phyloP scores from a whole-genome alignment of 2,797 vertebrate genomes.

The Tenualosa ilisha region DNA sequence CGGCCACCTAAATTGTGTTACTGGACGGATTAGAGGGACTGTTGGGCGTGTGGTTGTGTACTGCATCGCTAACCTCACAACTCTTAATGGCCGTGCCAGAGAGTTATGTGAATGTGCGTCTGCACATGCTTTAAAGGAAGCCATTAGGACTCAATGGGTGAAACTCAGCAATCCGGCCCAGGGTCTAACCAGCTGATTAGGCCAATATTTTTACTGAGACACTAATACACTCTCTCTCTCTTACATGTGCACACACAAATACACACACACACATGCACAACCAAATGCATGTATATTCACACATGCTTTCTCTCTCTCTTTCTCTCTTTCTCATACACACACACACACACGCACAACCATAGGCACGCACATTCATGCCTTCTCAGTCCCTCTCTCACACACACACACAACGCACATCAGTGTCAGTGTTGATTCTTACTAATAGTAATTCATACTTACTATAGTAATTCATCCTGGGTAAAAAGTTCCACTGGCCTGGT shows the following conservation, averaged over 20 bases:
- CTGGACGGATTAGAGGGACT: slow-evolving; percentile 44
- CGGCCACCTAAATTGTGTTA: slow-evolving; percentile 45
- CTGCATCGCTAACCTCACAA: slow-evolving; percentile 35
- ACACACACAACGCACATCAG: neutral
- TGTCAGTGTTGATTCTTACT: neutral
- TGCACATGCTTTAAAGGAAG: neutral
- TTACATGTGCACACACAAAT: no score
- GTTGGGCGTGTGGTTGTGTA: slow-evolving; percentile 47
- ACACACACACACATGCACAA: no score
- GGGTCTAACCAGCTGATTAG: neutral
- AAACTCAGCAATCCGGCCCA: neutral
- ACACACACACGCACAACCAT: neutral
- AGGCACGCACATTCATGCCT: neutral
- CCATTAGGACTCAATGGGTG: neutral
- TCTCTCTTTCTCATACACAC: neutral
- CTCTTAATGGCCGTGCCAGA: slow-evolving; percentile 41
- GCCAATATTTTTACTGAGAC: neutral
- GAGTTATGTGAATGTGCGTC: slow-evolving; percentile 45
- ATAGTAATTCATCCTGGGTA: no score
- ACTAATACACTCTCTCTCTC: neutral
- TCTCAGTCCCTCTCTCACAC: neutral
- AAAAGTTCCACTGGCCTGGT: neutral
- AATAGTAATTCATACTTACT: no score
- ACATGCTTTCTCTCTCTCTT: no score
- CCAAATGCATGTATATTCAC: no score